These are phyloP conservation scores for Artemisiospiza belli DNA, from an alignment of 2,113 vertebrate species.

Conservation along the genomic window DNA sequence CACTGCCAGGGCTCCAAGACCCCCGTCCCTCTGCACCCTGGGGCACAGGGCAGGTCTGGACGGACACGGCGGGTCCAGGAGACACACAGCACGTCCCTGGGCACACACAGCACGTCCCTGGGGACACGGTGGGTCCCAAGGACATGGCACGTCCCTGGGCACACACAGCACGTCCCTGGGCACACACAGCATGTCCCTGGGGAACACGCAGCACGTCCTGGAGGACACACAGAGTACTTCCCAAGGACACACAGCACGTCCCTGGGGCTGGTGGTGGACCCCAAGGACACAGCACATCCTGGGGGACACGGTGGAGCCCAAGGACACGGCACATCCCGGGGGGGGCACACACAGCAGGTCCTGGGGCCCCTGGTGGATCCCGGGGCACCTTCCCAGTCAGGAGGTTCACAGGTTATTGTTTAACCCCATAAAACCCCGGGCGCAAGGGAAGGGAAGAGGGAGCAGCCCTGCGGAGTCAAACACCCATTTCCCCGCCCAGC, in stretches of 20 bases:
- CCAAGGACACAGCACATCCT: no score
- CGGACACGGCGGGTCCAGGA: fast-evolving
- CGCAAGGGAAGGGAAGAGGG: fast-evolving
- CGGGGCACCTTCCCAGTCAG: fast-evolving
- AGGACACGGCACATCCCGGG: no score
- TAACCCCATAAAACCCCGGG: fast-evolving
- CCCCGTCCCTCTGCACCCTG: neutral
- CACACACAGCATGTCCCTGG: no score
- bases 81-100: no score
- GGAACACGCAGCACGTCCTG: no score
- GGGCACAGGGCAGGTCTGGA: fast-evolving
- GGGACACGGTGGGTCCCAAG: no score
- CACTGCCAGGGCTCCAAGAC: fast-evolving
- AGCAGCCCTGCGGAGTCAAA: neutral
- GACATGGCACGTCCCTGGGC: no score
- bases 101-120: no score
- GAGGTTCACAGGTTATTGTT: fast-evolving
- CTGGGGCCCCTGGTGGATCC: neutral
- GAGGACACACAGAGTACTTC: no score
- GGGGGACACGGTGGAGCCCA: no score
- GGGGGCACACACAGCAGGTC: neutral
- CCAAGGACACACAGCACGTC: no score
- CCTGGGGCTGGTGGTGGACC: neutral
- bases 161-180: neutral
- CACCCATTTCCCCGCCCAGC: neutral